phyloP scores from a whole-genome alignment of 2,888 invertebrate genomes.

The Pachycephus smyrnensis region DNA sequence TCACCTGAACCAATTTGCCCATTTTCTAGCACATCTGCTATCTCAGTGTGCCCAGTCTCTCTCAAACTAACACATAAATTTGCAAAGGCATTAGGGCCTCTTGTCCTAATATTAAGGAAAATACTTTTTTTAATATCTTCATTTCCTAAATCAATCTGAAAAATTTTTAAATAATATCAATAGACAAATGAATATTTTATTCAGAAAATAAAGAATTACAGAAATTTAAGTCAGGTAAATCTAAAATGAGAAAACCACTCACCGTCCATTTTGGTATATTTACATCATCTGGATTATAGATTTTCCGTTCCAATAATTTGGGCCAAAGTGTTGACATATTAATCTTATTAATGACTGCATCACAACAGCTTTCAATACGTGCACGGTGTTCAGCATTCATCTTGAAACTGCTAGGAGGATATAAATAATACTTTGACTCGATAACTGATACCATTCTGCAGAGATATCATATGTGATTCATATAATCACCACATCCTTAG shows the following conservation, averaged over 20 bases:
- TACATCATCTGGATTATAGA: conserved; percentile 55
- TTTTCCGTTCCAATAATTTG: conserved; percentile 49
- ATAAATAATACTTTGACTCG: not conserved
- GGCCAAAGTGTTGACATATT: conserved; percentile 51
- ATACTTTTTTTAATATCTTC: conserved; percentile 44
- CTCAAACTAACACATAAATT: conserved; percentile 49
- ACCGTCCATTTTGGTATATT: conserved; percentile 56
- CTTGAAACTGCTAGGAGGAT: conserved; percentile 4
- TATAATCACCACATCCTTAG: not conserved
- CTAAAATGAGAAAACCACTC: conserved; percentile 15
- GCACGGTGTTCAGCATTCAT: conserved; percentile 53
- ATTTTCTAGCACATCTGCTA: conserved; percentile 44
- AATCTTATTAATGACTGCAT: conserved; percentile 38
- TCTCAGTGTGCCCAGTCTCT: conserved; percentile 43
- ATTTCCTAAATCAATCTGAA: conserved; percentile 41
- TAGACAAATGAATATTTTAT: not conserved
- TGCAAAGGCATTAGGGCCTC: conserved; percentile 58
- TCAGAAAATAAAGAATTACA: not conserved
- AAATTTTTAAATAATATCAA: conserved; percentile 2
- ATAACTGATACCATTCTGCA: not conserved
- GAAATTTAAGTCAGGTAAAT: not conserved
- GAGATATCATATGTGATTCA: not conserved
- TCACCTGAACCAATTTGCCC: not conserved
- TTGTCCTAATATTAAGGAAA: conserved; percentile 50
- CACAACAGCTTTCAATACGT: conserved; percentile 43